A percentile compares a stretch with the other conserved stretches of the same genome.
These are phyloP conservation scores for Euschistus heros DNA, from an alignment of 1,140 invertebrate species.

Conservation along the genomic window DNA sequence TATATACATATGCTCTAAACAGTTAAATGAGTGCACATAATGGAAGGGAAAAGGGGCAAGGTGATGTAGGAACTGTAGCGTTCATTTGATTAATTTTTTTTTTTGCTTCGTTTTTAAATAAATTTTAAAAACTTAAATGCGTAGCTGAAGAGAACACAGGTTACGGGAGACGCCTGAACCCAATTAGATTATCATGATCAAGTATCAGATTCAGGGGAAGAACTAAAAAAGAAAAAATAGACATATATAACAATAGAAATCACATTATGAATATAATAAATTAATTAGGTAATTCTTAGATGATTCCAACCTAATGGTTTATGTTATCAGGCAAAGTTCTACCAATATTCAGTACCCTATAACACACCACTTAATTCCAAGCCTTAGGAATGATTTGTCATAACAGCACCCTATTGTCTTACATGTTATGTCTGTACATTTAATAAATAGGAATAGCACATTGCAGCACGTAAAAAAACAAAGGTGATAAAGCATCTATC, in stretches of 20 bases:
- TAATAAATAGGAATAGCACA: no score
- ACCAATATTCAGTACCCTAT: no score
- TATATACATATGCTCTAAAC: background rate
- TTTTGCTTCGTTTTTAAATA: no score
- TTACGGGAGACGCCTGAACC: slow-evolving; percentile 14
- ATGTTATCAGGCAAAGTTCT: no score
- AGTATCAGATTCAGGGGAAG: slow-evolving; percentile 17
- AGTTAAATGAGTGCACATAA: background rate
- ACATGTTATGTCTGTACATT: no score
- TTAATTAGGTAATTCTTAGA: background rate
- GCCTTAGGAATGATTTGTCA: no score
- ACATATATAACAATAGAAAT: background rate
- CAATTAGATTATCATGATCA: slow-evolving; percentile 22
- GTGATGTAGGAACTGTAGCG: slow-evolving; percentile 16
- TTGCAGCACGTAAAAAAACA: no score
- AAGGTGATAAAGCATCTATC: no score
- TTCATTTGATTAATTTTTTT: slow-evolving; percentile 7
- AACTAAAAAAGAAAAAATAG: slow-evolving; percentile 16
- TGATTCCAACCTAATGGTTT: no score
- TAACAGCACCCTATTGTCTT: no score
- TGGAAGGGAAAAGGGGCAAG: background rate
- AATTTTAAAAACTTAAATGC: no score
- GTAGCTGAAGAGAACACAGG: background rate
- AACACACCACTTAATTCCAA: no score
- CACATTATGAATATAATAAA: background rate